Evolutionary conservation across 2,797 vertebrate species (phyloP), one percentile per base, ranked within the genome.

Genomic region (Taenioides sp.): DNA sequence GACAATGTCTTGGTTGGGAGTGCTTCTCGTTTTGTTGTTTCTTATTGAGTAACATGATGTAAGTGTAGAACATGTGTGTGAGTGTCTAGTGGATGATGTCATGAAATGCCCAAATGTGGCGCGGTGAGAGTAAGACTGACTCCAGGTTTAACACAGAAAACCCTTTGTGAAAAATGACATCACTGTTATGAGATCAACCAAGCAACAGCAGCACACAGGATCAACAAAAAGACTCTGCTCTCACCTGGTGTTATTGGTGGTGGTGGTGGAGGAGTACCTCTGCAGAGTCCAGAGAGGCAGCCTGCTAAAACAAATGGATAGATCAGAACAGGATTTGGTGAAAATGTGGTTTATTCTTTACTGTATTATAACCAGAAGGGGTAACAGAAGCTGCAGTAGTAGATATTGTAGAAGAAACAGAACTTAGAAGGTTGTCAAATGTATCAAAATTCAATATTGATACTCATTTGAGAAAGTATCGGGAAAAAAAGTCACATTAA

Each of bases 141-240:
- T 88, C 80, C 75, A 85, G 72, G 77, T 83, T 81, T 72, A 83
- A 79, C 73, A 86, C 82, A 82, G 81, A 78, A 78, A 71, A 71
- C 60, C 71, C 71, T 81, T 84, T 87, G 81, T 87, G 76, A 67
- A 54, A 69, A 71, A 75, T 76, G 60, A 85, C 80, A 74, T 89
- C 84, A 88, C 70, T 49, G 59, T 72, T 77, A 50, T 79, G 47
- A 76, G 43, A 69, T 25, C 1, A 70, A 87, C 85, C 85, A 87
- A 90, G 78, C 2, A 67, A 82, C 86, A 76, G 77, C 67, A 65
- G 59, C 65, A 67, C 10, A 71, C 77, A 77, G 60, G 40, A 49
- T 65, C 22, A 25, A 18, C 23, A 50, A 43, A 64, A 9, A 43
- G 43, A 64, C n/a, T 23, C 22, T 40, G 22, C n/a, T 43, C 9